Percentiles rank a stretch among this genome's conserved stretches.
Conservation (phyloP, 2,797 vertebrate genomes). For the Gymnodraco acuticeps region DNA sequence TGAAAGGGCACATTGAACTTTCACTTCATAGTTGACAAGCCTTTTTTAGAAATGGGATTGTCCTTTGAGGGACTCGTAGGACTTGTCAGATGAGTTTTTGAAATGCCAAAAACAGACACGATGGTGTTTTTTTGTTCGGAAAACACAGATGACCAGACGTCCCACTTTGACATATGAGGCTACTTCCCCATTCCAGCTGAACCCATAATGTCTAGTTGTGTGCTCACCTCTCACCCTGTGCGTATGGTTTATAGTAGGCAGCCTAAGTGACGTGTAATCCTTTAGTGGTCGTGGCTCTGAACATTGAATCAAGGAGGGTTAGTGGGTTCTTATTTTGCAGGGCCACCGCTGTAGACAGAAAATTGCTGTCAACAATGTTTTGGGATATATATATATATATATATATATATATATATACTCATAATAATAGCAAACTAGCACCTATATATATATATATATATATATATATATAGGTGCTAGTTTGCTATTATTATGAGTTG, state of each 20-base stretch:
- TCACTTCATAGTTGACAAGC: rapidly evolving
- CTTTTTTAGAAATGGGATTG: slow-evolving; percentile 19
- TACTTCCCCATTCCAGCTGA: slow-evolving; percentile 73
- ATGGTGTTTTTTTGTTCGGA: slow-evolving; percentile 49
- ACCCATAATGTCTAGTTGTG: slow-evolving; percentile 70
- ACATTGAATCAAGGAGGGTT: slow-evolving; percentile 71
- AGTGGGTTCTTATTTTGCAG: slow-evolving; percentile 70
- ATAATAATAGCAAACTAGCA: too few species aligned
- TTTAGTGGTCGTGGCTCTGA: slow-evolving; percentile 70
- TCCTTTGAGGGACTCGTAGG: slow-evolving; percentile 46
- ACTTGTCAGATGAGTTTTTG: slow-evolving; percentile 50
- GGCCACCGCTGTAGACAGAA: slow-evolving; percentile 31
- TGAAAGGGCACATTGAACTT: slow-evolving; percentile 9
- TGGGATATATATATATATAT: slow-evolving; percentile 48
- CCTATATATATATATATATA: slow-evolving; percentile 54
- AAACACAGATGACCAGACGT: slow-evolving; percentile 64
- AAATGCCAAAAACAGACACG: slow-evolving; percentile 51
- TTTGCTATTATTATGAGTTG: slow-evolving; percentile 33
- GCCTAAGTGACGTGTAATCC: slow-evolving; percentile 73
- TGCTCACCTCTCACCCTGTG: slow-evolving; percentile 49
- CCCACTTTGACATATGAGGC: slow-evolving; percentile 64
- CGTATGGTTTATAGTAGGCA: slow-evolving; percentile 57
- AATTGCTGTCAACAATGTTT: slow-evolving; percentile 57
- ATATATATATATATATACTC: too few species aligned
- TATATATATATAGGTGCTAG: neutral